Base-by-base conservation (phyloP, 1,140 invertebrate species). In the Hormaphis cornu region DNA sequence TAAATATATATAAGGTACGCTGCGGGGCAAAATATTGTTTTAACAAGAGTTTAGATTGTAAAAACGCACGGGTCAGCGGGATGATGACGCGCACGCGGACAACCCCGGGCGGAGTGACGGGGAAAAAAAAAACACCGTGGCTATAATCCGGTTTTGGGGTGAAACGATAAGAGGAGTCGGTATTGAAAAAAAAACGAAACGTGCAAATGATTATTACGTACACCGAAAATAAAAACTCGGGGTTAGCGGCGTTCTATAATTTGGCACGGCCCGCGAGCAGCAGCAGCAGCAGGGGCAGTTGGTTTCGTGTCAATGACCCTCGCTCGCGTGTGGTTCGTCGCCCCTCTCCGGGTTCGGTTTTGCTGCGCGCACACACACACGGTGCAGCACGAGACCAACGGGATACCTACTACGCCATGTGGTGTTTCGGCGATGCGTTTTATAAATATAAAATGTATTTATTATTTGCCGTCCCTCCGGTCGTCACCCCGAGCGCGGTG, bases 201-300 rank as follows among this genome's bases (percentile, higher is more conserved):
- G 61, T 35, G 61, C 61, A 22, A 66, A 16, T n/a, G 24, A 30
- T 50, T 35, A 24, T 66, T 50, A 22, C 40, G 61, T 46, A 66
- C 61, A n/a, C n/a, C n/a, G 26, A 24, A 66, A 66, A 66, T 66
- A 66, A 66, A n/a, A 66, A 66, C 61, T 66, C 44, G 61, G 61
- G 61, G 61, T 66, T 66, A 66, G 61, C 16, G 61, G 3, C 40
- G 61, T 66, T 66, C 42, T 66, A n/a, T n/a, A 66, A 66, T 66
- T 66, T 66, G 61, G 61, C 61, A 66, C 16, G 61, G 61, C 59
- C 42, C 59, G 59, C 33, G 59, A 48, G 42, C 61, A 66, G 44
- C 28, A 35, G 61, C 26, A 44, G 61, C 61, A 66, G 44, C 28
- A 35, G 61, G 44, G 61, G 61, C 61, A 66, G 61, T 66, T 66